These are phyloP conservation scores for Spodoptera frugiperda DNA, from an alignment of 1,140 invertebrate genomes.

Conservation along the genomic window DNA sequence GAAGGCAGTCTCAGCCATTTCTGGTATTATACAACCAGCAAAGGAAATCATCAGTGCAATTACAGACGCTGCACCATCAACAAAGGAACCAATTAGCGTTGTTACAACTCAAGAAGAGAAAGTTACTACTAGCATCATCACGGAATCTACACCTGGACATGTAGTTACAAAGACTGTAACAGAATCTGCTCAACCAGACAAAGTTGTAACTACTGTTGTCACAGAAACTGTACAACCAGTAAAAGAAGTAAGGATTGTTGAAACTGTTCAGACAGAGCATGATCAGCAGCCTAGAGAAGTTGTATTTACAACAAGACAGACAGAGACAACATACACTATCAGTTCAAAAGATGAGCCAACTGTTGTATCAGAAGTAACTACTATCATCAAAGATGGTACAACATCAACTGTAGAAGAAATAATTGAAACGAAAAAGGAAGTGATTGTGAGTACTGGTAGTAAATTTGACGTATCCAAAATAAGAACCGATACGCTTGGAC, in stretches of 20 bases:
- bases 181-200: constrained; percentile 55
- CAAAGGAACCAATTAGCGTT: not conserved
- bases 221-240: constrained; percentile 50
- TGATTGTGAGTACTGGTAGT: constrained; percentile 45
- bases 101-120: not conserved
- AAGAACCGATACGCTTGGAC: constrained; percentile 74
- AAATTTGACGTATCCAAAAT: constrained; percentile 77
- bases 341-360: constrained; percentile 55
- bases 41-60: constrained; percentile 51
- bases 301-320: constrained; percentile 53
- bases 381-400: constrained; percentile 48
- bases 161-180: not conserved
- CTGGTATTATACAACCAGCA: constrained; percentile 46
- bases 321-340: constrained; percentile 58
- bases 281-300: constrained; percentile 38
- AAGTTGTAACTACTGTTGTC: constrained; percentile 5
- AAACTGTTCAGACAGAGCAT: constrained; percentile 29
- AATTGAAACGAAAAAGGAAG: constrained; percentile 56
- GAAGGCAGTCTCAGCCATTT: constrained; percentile 48
- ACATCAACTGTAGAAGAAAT: constrained; percentile 44
- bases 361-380: constrained; percentile 54
- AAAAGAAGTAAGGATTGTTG: constrained; percentile 55
- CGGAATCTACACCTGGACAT: not conserved
- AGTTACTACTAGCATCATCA: not conserved
- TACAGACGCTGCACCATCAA: not conserved